A percentile compares a stretch with the other conserved stretches of the same genome.
phyloP scores from a whole-genome alignment of 2,113 vertebrate genomes.

The Ceyx margarethae region DNA sequence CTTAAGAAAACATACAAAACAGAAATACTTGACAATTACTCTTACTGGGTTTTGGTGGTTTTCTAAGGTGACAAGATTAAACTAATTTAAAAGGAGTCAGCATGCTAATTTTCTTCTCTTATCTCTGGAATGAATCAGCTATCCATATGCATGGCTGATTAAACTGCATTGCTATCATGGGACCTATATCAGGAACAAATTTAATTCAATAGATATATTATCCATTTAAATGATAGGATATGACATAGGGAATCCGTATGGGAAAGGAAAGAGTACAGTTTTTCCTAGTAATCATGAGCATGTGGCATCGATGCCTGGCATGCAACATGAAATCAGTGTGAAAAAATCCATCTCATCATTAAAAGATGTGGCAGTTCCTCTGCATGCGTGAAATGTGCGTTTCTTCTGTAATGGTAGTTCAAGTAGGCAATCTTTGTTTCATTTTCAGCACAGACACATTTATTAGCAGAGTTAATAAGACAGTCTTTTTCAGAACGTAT shows the following conservation, averaged over 20 bases:
- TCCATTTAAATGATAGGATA: background rate
- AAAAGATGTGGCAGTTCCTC: background rate
- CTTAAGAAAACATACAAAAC: background rate
- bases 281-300: background rate
- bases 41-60: background rate
- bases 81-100: background rate
- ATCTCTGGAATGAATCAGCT: conserved; percentile 17
- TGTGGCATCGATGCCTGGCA: background rate
- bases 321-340: background rate
- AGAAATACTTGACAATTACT: background rate
- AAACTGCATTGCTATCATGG: background rate
- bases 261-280: background rate
- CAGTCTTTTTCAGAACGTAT: conserved; percentile 1
- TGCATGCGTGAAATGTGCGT: background rate
- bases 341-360: background rate
- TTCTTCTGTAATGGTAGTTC: background rate
- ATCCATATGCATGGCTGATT: background rate
- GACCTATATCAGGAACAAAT: conserved; percentile 15
- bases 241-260: background rate
- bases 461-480: conserved; percentile 57
- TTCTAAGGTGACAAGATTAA: background rate
- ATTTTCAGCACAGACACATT: conserved; percentile 32
- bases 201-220: background rate
- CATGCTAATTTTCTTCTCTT: background rate
- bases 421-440: conserved; percentile 14